Percentiles rank a stretch among this genome's conserved stretches.
Evolutionary conservation across 1,140 invertebrate genomes (phyloP).

Genomic region (Drosophila takahashii): DNA sequence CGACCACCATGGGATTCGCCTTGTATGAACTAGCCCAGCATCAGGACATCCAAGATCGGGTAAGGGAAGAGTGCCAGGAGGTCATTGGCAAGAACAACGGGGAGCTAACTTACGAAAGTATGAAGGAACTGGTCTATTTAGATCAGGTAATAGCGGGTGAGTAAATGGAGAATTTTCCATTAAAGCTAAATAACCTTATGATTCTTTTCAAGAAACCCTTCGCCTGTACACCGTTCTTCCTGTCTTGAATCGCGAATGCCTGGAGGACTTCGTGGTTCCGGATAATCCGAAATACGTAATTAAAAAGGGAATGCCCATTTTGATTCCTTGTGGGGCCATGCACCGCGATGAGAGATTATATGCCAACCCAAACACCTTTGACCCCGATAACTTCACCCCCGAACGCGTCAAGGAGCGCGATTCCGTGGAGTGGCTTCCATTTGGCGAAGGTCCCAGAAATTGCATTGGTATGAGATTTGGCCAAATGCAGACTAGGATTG

Average conservation of each 20-base stretch:
- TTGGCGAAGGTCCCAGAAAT: constrained; percentile 86
- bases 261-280: constrained; percentile 83
- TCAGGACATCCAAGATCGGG: constrained; percentile 86
- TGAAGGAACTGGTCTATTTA: constrained; percentile 86
- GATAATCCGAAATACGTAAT: constrained; percentile 74
- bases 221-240: constrained; percentile 82
- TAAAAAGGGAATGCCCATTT: constrained; percentile 60
- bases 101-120: constrained; percentile 86
- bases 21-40: constrained; percentile 86
- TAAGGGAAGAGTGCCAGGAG: constrained; percentile 86
- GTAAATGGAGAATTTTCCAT: not conserved
- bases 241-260: constrained; percentile 84
- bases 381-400: constrained; percentile 88
- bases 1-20: constrained; percentile 86
- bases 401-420: constrained; percentile 86
- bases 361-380: constrained; percentile 87
- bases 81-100: constrained; percentile 81
- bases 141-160: constrained; percentile 85
- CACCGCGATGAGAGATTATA: constrained; percentile 85
- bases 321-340: constrained; percentile 69
- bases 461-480: constrained; percentile 88
- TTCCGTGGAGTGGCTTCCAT: constrained; percentile 86
- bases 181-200: not conserved
- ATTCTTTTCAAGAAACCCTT: constrained; percentile 61
- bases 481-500: constrained; percentile 87